Conservation (phyloP, 2,113 vertebrate genomes). For the Charina bottae region DNA sequence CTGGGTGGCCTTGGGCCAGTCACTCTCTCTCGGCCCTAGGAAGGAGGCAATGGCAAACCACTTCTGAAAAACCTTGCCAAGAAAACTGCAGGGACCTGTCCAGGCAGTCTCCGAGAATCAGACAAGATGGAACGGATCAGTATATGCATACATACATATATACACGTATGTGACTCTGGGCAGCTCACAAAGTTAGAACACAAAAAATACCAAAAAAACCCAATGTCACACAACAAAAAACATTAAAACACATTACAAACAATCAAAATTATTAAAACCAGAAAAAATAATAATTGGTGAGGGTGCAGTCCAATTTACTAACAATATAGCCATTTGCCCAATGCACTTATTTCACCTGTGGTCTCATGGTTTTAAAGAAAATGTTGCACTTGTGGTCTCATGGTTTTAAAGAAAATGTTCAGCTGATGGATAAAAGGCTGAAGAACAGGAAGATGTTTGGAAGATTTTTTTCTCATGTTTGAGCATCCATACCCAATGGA, state of each 20-base stretch:
- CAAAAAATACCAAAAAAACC: too few relatives aligned
- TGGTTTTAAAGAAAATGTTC: neutral
- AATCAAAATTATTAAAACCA: neutral
- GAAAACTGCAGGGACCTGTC: too few relatives aligned
- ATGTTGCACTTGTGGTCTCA: neutral
- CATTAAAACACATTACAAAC: neutral
- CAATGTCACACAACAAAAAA: too few relatives aligned
- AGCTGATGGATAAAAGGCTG: neutral
- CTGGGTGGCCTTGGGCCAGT: too few relatives aligned
- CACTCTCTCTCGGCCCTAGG: too few relatives aligned
- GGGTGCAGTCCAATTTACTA: neutral
- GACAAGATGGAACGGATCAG: too few relatives aligned
- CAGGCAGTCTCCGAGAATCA: too few relatives aligned
- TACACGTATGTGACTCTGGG: too few relatives aligned
- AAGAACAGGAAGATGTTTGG: neutral
- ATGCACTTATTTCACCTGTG: neutral
- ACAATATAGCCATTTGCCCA: neutral
- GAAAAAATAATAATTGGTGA: neutral
- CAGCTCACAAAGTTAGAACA: too few relatives aligned
- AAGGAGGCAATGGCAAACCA: too few relatives aligned
- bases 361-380: neutral
- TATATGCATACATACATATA: too few relatives aligned
- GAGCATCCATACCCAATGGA: neutral
- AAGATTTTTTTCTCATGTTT: neutral
- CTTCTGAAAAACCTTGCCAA: too few relatives aligned